Evolutionary conservation across 2,113 vertebrate genomes (phyloP).

Genomic region (Myocastor coypus): DNA sequence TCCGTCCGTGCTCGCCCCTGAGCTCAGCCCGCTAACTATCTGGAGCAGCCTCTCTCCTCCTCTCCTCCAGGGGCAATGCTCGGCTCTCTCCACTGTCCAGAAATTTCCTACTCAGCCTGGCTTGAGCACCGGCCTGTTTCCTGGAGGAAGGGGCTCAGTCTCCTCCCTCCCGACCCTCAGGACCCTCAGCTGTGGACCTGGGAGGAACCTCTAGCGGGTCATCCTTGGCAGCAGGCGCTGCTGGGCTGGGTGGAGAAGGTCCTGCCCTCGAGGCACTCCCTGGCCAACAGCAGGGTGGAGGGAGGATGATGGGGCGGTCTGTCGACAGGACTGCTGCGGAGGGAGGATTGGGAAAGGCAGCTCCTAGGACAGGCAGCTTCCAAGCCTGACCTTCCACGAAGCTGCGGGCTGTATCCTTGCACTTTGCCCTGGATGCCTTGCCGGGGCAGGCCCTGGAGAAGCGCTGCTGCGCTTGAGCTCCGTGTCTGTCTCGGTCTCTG

Average conservation of each 20-base stretch:
- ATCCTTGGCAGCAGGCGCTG: accelerated
- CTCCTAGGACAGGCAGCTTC: background rate
- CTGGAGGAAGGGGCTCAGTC: background rate
- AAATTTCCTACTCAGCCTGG: background rate
- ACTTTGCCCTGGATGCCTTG: background rate
- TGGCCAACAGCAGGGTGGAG: background rate
- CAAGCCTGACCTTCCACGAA: accelerated
- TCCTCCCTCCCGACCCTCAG: background rate
- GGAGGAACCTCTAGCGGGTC: background rate
- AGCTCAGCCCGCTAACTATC: background rate
- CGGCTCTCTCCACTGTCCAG: no score
- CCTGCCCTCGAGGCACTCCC: background rate
- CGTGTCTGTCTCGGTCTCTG: background rate
- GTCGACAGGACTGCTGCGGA: background rate
- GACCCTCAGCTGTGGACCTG: background rate
- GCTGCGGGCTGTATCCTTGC: accelerated
- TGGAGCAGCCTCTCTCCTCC: accelerated
- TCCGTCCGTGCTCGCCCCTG: background rate
- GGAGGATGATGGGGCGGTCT: background rate
- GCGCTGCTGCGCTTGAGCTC: background rate
- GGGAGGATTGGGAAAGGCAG: background rate
- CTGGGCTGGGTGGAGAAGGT: background rate
- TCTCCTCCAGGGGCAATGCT: accelerated
- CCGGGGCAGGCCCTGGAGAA: background rate
- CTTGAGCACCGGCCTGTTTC: accelerated